Conservation (phyloP, 2,888 invertebrate species). For the Conops quadrifasciatus region DNA sequence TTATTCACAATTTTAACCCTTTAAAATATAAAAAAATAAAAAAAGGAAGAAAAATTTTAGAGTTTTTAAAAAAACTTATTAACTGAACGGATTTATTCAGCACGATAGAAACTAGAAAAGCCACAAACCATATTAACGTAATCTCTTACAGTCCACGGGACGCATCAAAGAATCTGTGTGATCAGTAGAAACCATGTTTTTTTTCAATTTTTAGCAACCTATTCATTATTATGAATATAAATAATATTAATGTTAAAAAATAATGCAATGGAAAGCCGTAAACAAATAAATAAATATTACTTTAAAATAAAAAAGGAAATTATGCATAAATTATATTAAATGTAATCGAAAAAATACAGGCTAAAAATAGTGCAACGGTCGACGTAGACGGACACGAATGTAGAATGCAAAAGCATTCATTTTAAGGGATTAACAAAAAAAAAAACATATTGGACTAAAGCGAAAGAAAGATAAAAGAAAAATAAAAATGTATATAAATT, state of each 20-base stretch:
- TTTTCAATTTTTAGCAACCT: neutral
- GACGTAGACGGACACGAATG: neutral
- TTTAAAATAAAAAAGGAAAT: neutral
- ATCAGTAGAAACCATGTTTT: constrained; percentile 1
- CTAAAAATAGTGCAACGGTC: neutral
- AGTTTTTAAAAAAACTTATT: too few species aligned
- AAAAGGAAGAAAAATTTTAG: constrained; percentile 29
- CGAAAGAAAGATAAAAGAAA: neutral
- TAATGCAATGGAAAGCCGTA: too few species aligned
- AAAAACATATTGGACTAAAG: neutral
- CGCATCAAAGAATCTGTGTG: neutral
- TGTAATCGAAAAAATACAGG: neutral
- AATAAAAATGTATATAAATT: neutral
- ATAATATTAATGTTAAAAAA: too few species aligned
- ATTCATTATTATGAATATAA: neutral
- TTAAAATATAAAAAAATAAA: constrained; percentile 4
- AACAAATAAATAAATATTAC: constrained; percentile 2
- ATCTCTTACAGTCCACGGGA: neutral
- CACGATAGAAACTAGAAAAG: neutral
- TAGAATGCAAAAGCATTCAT: neutral
- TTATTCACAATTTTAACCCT: neutral
- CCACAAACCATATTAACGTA: neutral
- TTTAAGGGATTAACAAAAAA: neutral
- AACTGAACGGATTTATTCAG: neutral
- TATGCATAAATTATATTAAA: neutral